phyloP scores from a whole-genome alignment of 2,113 vertebrate genomes.

The Coptodon rendalli region DNA sequence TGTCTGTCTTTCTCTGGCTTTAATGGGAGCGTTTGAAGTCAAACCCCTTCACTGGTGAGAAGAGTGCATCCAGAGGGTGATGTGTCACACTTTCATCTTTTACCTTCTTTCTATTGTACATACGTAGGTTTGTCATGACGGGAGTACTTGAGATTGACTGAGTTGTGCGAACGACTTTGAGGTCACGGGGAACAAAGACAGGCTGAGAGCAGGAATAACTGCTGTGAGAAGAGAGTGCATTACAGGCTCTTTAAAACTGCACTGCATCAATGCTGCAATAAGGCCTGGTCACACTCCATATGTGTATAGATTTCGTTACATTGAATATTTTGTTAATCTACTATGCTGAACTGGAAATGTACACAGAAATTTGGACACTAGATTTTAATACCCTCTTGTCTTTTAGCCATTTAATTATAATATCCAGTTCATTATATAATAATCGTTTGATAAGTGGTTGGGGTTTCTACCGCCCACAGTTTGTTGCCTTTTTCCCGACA shows the following conservation, averaged over 20 bases:
- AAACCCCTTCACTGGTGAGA: conserved; percentile 24
- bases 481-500: neutral
- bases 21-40: conserved; percentile 36
- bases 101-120: neutral
- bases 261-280: neutral
- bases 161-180: conserved; percentile 37
- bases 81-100: conserved; percentile 39
- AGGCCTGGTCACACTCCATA: neutral
- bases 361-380: neutral
- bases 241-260: neutral
- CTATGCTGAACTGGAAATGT: neutral
- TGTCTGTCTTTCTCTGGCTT: neutral
- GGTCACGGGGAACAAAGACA: conserved; percentile 29
- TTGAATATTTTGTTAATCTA: neutral
- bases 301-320: neutral
- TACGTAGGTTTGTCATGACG: neutral
- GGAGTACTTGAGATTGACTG: neutral
- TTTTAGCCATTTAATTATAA: neutral
- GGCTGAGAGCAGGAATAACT: neutral
- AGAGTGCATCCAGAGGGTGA: conserved; percentile 9
- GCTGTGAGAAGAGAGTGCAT: neutral
- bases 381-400: neutral
- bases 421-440: neutral
- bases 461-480: neutral
- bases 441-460: neutral